These are phyloP conservation scores for Ischnura elegans DNA, from an alignment of 2,888 invertebrate genomes.

Conservation along the genomic window DNA sequence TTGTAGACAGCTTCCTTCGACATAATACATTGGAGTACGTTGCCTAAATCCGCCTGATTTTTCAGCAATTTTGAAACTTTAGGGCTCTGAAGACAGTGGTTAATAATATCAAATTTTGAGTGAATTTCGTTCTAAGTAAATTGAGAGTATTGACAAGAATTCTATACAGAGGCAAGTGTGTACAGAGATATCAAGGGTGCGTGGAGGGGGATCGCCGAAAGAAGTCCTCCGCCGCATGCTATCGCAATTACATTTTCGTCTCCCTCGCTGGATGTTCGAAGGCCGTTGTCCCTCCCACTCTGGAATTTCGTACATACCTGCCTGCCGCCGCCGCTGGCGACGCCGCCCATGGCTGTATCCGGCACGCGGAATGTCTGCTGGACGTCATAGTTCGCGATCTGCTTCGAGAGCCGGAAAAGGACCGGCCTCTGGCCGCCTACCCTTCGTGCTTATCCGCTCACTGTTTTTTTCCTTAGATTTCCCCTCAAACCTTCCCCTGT, in stretches of 20 bases:
- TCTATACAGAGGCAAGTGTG: too few relatives aligned
- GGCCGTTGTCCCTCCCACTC: neutral
- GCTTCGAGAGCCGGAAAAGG: slow-evolving; percentile 23
- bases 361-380: neutral
- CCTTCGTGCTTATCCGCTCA: neutral
- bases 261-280: slow-evolving; percentile 14
- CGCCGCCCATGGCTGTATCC: slow-evolving; percentile 38
- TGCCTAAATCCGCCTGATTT: too few relatives aligned
- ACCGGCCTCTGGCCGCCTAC: neutral
- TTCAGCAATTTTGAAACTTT: too few relatives aligned
- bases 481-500: neutral
- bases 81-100: too few relatives aligned
- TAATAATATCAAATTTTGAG: too few relatives aligned
- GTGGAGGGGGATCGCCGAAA: neutral
- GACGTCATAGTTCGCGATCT: neutral
- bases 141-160: too few relatives aligned
- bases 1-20: too few relatives aligned
- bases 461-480: neutral
- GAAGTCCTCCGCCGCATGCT: neutral
- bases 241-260: neutral
- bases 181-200: neutral
- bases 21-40: too few relatives aligned
- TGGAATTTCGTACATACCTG: slow-evolving; percentile 1
- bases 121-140: too few relatives aligned
- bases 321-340: slow-evolving; percentile 17